Base-by-base conservation (phyloP, 2,797 vertebrate species). In the Enteromius trimaculatus region DNA sequence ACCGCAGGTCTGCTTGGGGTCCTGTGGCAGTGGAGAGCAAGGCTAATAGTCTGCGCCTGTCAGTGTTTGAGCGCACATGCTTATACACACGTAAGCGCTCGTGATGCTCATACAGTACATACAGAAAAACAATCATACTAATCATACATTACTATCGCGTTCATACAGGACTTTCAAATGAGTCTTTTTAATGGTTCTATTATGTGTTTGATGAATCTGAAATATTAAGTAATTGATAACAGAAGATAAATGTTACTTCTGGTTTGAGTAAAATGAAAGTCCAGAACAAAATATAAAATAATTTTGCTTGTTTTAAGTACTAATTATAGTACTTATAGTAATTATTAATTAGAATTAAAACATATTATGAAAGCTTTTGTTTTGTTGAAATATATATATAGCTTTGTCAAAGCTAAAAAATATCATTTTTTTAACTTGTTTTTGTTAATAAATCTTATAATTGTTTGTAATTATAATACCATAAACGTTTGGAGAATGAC, bases 1-100 rank as follows among this genome's bases (percentile, higher is more conserved):
- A 69, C 84, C 75, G 5, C 75, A 65, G 75, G 70, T 79, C 78
- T 79, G 8, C 72, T 79, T 29, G 4, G 77, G 79, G 80, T 42
- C 72, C 60, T 53, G 75, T 44, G 58, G 51, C 31, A 29, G 82
- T 62, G 21, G 76, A 34, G 39, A 68, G 31, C 49, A 80, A 65
- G 8, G 49, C 26, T 65, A 75, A 34, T 29, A 69, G 26, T 65
- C 64, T 75, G 19, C 19, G 21, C 23, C 29, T 47, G 21, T 60
- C 23, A 14, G 65, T 81, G 69, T 19, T 53, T 44, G 29, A 64
- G 39, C 42, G 60, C 34, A 77, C 71, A 76, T 76, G 47, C 47
- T 53, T 14, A 53, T 6, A 51, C 66, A 72, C 77, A 66, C 69
- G 37, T 58, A 79, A 42, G 74, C 55, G 5, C 49, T 78, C 21